Evolutionary conservation across 2,797 vertebrate genomes (phyloP), one percentile per base, ranked within the genome.

Genomic region (Podarcis lilfordi): DNA sequence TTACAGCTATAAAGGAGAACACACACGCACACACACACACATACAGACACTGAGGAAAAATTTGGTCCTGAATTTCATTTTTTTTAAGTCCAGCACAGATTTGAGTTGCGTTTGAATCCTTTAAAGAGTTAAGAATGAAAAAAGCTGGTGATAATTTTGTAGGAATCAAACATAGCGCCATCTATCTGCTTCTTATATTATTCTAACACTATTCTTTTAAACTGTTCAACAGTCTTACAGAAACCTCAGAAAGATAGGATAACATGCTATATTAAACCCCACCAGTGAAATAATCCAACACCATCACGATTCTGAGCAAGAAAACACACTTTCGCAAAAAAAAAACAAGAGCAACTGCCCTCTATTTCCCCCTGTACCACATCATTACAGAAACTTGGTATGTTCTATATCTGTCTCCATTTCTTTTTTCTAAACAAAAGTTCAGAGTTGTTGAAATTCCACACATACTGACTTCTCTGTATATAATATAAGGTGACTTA

Each of bases 81-180:
- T 98, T 97, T 97, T 89, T 89, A 98, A 99, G 98, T 99, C 98
- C 98, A 98, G 98, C 98, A 99, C 98, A 99, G 98, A 98, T 98
- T 98, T 98, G 98, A 99, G 98, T 98, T 98, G 98, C 97, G 97
- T 98, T 98, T 98, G 98, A 98, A 97, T 99, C 98, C 99, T 96
- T 97, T 98, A 98, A 98, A 97, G 96, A 99, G 98, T 98, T 97
- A 98, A 98, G 97, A 98, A 98, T 98, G 97, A 97, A 98, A 98
- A 98, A 98, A 98, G 98, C 98, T 99, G 98, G 99, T 99, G 98
- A 99, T 99, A 93, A 96, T 96, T 97, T 89, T 97, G 97, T 98
- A 97, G 97, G 97, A 99, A 98, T 98, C 98, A 98, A 98, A 98
- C 98, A 98, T 98, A 98, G 98, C 98, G 98, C 98, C 98, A 98